Evolutionary conservation across 2,797 vertebrate genomes (phyloP).

Genomic region (Sparidentex hasta): DNA sequence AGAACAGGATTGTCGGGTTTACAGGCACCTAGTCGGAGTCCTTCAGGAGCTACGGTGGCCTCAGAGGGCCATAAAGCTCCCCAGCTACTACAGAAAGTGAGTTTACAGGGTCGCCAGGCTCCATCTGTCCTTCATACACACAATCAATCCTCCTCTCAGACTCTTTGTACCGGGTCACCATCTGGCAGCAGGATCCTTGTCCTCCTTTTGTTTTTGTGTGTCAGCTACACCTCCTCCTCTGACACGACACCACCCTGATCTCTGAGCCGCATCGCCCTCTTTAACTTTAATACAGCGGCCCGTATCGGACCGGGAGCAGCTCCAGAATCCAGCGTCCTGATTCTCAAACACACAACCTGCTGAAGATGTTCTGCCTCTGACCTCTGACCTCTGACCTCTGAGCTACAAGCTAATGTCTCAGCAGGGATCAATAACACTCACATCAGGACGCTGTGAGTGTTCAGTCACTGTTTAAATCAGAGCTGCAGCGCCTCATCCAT

Average conservation of each 20-base stretch:
- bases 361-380: not conserved
- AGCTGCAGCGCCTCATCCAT: no score
- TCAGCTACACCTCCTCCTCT: constrained; percentile 5
- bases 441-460: not conserved
- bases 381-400: constrained; percentile 1
- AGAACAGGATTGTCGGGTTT: no score
- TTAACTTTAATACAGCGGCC: no score
- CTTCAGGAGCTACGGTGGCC: not conserved
- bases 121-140: constrained; percentile 62
- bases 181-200: constrained; percentile 37
- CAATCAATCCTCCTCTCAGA: constrained; percentile 28
- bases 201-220: not conserved
- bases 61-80: constrained; percentile 20
- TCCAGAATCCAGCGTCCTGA: not conserved
- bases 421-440: constrained; percentile 23
- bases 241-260: not conserved
- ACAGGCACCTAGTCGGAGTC: not conserved
- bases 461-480: no score
- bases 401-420: not conserved
- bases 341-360: not conserved
- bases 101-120: constrained; percentile 40
- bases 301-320: no score
- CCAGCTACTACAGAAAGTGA: constrained; percentile 27
- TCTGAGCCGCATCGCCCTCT: no score
- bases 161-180: constrained; percentile 34